These are phyloP conservation scores for Argyrosomus japonicus DNA, from an alignment of 2,113 vertebrate genomes.

Conservation along the genomic window DNA sequence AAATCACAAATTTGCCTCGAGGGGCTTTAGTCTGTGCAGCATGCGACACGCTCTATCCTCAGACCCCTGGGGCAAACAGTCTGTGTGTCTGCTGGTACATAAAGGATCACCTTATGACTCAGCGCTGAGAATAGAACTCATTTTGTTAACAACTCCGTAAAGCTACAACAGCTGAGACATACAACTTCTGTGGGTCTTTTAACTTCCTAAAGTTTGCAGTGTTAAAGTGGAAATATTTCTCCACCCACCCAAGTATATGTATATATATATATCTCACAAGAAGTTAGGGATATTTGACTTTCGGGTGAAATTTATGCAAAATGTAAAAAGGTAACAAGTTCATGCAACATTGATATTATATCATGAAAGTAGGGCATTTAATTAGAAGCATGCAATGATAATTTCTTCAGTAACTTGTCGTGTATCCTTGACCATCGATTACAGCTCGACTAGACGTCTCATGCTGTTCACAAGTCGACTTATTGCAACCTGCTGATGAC, in stretches of 20 bases:
- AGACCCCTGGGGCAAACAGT: conserved; percentile 5
- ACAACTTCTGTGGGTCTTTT: not conserved
- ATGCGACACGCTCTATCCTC: not conserved
- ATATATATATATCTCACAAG: too few relatives aligned
- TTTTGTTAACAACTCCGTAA: conserved; percentile 1
- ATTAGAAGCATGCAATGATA: too few relatives aligned
- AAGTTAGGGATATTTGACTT: too few relatives aligned
- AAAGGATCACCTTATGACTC: conserved; percentile 8
- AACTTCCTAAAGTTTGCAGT: not conserved
- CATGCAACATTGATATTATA: too few relatives aligned
- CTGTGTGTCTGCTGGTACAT: conserved; percentile 14
- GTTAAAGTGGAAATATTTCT: conserved; percentile 4
- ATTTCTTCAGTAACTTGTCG: too few relatives aligned
- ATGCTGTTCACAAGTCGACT: too few relatives aligned
- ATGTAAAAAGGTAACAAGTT: too few relatives aligned
- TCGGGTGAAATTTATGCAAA: too few relatives aligned
- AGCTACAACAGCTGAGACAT: conserved; percentile 22
- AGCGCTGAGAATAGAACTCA: conserved; percentile 5
- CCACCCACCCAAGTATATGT: not conserved
- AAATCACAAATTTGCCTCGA: not conserved
- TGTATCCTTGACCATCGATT: too few relatives aligned
- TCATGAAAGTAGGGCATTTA: too few relatives aligned
- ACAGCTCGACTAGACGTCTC: too few relatives aligned
- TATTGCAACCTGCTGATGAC: too few relatives aligned
- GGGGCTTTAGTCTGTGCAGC: not conserved